Base-by-base conservation (phyloP, 2,888 invertebrate genomes). In the Erannis defoliaria region DNA sequence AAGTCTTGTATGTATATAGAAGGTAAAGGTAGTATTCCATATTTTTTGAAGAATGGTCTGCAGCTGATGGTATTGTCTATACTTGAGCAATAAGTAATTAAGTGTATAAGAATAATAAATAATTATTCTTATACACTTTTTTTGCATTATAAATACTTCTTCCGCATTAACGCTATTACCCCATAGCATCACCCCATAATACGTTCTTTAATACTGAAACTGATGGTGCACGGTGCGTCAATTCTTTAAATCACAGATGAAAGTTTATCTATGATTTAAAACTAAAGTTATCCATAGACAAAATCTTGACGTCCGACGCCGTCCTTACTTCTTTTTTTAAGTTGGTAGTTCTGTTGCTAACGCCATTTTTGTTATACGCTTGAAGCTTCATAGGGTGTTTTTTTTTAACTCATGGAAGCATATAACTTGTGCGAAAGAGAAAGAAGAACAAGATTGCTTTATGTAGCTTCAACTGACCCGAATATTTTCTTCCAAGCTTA, bases 401-500 rank as follows among this genome's bases (percentile, higher is more conserved):
- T 84, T 86, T 82, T 85, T 85, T 83, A 86, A 90, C 90, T 86
- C 86, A 90, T 89, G 68, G 77, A 80, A 54, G 63, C 62, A 65
- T 56, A 53, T 62, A 55, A 67, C 77, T 70, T 80, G 92, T 86
- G 88, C 72, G 89, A 92, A 82, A 88, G 90, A 91, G 91, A 89
- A 62, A 78, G 67, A 66, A 45, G 71, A 81, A 74, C 71, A 0
- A 46, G 69, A 82, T 77, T 74, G 74, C 35, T 48, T 26, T 89
- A 89, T 49, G 89, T 62, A 90, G 90, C 92, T 90, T 85, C 85
- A 66, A 90, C 77, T 86, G 77, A 82, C 78, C 85, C 70, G 90
- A 91, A 92, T 93, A 93, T 93, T 93, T 93, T 93, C 92, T 89
- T 90, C 89, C 82, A 90, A 92, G 89, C 92, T 88, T 93, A 93